These are phyloP conservation scores for Ochotona curzoniae DNA, from an alignment of 2,113 vertebrate species.

Conservation along the genomic window DNA sequence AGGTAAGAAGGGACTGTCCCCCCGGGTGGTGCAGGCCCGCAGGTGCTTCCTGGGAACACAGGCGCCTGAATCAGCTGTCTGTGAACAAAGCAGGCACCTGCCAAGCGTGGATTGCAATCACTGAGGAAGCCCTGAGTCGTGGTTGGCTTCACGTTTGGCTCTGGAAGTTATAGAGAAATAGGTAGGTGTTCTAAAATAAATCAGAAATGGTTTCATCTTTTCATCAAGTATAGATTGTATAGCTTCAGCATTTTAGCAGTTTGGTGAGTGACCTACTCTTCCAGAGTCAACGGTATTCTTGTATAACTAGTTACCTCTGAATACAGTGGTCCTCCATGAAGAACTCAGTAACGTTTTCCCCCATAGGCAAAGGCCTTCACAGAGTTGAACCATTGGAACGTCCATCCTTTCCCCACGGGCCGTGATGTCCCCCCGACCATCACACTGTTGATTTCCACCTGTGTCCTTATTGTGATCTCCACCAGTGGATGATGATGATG, in stretches of 20 bases:
- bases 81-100: not conserved
- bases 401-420: not conserved
- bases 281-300: not conserved
- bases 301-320: not conserved
- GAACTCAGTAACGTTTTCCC: not conserved
- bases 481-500: no score
- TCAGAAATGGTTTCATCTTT: slow-evolving; percentile 34
- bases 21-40: not conserved
- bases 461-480: no score
- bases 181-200: slow-evolving; percentile 29
- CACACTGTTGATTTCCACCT: not conserved
- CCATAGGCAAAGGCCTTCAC: not conserved
- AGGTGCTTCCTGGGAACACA: fast-evolving
- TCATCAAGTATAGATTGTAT: not conserved
- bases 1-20: slow-evolving; percentile 84
- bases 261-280: not conserved
- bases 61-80: not conserved
- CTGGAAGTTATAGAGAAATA: not conserved
- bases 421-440: not conserved
- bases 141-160: not conserved
- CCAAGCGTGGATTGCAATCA: not conserved
- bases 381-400: not conserved
- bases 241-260: not conserved
- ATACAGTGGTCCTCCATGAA: slow-evolving; percentile 1
- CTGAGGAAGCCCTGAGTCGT: not conserved